Percentiles rank a stretch among this genome's conserved stretches.
phyloP scores from a whole-genome alignment of 1,140 invertebrate genomes.

The Bactericera cockerelli region DNA sequence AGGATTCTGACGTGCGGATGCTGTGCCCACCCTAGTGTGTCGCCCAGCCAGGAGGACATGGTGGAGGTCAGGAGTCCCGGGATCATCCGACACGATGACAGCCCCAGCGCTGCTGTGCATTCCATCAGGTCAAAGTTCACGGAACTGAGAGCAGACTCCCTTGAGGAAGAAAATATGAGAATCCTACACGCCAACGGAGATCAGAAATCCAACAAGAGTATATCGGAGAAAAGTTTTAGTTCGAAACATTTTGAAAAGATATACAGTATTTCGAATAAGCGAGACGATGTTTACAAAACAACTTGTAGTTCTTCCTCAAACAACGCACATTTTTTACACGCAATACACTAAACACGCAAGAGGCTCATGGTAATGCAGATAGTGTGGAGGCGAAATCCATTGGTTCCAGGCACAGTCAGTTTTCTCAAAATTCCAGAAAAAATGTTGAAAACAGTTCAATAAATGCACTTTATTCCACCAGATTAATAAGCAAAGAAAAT shows the following conservation, averaged over 20 bases:
- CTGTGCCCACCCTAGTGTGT: neutral
- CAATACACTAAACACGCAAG: neutral
- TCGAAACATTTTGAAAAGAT: slow-evolving; percentile 5
- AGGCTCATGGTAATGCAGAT: neutral
- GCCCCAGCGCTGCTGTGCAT: neutral
- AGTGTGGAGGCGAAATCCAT: neutral
- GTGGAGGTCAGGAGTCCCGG: neutral
- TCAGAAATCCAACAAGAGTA: neutral
- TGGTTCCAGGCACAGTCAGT: neutral
- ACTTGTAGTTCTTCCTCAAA: neutral
- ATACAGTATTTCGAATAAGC: slow-evolving; percentile 2
- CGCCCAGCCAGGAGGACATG: neutral
- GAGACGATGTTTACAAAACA: neutral
- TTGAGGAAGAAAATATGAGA: neutral
- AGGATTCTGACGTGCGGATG: neutral
- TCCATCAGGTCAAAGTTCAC: neutral
- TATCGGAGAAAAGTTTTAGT: neutral
- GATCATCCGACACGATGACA: neutral
- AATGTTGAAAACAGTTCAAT: neutral
- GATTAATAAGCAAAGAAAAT: neutral
- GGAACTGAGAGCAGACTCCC: neutral
- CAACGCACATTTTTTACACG: slow-evolving; percentile 5
- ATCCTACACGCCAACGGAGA: neutral
- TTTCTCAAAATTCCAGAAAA: neutral
- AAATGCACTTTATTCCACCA: neutral